These are phyloP conservation scores for Drosophila pectinifera DNA, from an alignment of 1,140 invertebrate genomes.

Conservation along the genomic window DNA sequence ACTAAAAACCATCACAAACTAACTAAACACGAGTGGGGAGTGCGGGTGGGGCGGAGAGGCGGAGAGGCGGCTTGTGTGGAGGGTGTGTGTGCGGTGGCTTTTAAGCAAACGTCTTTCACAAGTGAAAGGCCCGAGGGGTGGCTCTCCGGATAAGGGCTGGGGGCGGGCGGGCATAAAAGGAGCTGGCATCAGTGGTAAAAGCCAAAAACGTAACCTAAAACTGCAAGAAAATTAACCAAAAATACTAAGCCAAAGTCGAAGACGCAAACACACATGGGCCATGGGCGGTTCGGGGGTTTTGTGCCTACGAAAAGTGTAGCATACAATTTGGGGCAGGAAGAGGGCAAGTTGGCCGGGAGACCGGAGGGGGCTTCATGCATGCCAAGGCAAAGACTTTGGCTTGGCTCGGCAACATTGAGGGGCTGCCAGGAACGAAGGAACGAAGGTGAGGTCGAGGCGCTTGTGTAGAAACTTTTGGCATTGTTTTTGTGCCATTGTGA, in stretches of 20 bases:
- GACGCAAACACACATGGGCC: conserved; percentile 52
- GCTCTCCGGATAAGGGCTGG: conserved; percentile 16
- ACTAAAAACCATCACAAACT: conserved; percentile 82
- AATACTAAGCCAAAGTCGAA: conserved; percentile 83
- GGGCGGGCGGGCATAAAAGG: conserved; percentile 25
- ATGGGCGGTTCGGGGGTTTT: conserved; percentile 34
- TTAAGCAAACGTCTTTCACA: conserved; percentile 81
- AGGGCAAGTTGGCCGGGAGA: conserved; percentile 7
- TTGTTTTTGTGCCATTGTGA: conserved; percentile 73
- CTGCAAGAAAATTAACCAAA: conserved; percentile 84
- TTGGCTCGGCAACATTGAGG: conserved; percentile 79
- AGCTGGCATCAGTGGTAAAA: conserved; percentile 72
- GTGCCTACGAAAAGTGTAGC: conserved; percentile 70
- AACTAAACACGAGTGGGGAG: conserved; percentile 65
- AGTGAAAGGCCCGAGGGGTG: conserved; percentile 70
- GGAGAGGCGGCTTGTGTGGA: conserved; percentile 12
- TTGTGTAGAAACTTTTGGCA: conserved; percentile 78
- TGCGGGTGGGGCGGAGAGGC: conserved; percentile 15
- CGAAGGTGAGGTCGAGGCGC: conserved; percentile 71
- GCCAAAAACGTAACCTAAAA: conserved; percentile 84
- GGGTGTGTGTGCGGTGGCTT: conserved; percentile 64
- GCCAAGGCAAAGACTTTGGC: conserved; percentile 70
- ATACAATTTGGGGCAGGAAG: conserved; percentile 54
- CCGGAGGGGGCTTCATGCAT: conserved; percentile 41
- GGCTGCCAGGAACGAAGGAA: conserved; percentile 57